Evolutionary conservation across 2,888 invertebrate genomes (phyloP).

Genomic region (Drosophila quinaria): DNA sequence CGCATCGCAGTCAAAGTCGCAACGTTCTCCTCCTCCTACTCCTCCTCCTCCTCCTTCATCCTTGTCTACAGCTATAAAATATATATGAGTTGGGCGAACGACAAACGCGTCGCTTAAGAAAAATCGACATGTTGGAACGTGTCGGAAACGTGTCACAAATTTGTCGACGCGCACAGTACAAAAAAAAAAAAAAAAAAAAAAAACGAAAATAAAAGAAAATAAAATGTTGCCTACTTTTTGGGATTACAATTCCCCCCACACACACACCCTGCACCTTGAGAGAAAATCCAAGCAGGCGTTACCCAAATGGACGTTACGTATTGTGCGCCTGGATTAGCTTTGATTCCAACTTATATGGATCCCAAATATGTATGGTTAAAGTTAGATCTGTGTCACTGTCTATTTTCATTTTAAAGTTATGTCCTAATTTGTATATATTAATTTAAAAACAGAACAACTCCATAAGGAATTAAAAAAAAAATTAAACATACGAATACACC

Average conservation of each 20-base stretch:
- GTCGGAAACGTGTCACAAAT: constrained; percentile 79
- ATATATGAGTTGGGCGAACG: constrained; percentile 61
- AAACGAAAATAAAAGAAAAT: constrained; percentile 20
- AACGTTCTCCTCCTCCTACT: constrained; percentile 2
- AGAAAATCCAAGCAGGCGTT: constrained; percentile 19
- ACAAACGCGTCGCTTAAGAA: constrained; percentile 74
- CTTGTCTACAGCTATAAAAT: constrained; percentile 71
- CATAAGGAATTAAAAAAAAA: too few relatives aligned
- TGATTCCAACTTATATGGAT: constrained; percentile 15
- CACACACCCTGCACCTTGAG: neutral
- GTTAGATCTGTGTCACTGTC: neutral
- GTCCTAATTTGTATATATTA: too few relatives aligned
- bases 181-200: neutral
- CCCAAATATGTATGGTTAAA: constrained; percentile 2
- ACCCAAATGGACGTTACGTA: constrained; percentile 25
- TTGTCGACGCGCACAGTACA: constrained; percentile 45
- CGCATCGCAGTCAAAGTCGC: constrained; percentile 10
- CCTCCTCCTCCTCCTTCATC: neutral
- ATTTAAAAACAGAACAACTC: too few relatives aligned
- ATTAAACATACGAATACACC: too few relatives aligned
- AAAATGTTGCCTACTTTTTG: constrained; percentile 60
- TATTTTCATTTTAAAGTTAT: neutral
- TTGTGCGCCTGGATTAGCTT: constrained; percentile 37
- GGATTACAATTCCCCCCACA: constrained; percentile 36
- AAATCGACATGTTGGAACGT: constrained; percentile 76